Conservation (phyloP, 2,888 invertebrate genomes). For the Phalera bucephala region DNA sequence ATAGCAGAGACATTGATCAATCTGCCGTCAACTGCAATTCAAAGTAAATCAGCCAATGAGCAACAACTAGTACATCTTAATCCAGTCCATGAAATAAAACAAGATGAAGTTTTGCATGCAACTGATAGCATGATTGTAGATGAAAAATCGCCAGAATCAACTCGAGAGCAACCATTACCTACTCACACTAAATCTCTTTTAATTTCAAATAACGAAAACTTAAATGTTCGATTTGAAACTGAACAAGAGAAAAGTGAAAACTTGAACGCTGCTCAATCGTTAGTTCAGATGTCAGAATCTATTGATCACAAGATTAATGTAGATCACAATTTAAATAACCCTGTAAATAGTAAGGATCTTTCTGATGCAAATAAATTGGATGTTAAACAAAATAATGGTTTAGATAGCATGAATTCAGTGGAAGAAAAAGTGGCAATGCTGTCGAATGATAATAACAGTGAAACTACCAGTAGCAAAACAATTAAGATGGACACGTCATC, state of each 20-base stretch:
- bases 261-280: conserved; percentile 74
- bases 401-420: conserved; percentile 34
- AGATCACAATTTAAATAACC: conserved; percentile 29
- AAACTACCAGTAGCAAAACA: conserved; percentile 41
- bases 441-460: conserved; percentile 48
- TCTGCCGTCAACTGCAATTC: conserved; percentile 67
- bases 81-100: conserved; percentile 21
- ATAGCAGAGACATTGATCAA: conserved; percentile 76
- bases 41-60: conserved; percentile 47
- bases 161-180: conserved; percentile 14
- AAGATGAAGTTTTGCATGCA: conserved; percentile 34
- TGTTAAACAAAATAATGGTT: conserved; percentile 43
- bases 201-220: conserved; percentile 40
- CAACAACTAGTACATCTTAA: conserved; percentile 29
- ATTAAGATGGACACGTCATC: conserved; percentile 65
- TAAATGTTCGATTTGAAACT: conserved; percentile 62
- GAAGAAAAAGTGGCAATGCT: conserved; percentile 51
- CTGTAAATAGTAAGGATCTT: conserved; percentile 40
- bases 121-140: conserved; percentile 24
- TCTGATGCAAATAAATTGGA: conserved; percentile 26
- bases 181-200: conserved; percentile 27
- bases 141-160: conserved; percentile 18
- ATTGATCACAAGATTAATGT: conserved; percentile 64
- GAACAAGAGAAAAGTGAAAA: conserved; percentile 76
- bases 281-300: conserved; percentile 77